Percentiles rank a stretch among this genome's conserved stretches.
phyloP scores from a whole-genome alignment of 2,888 invertebrate genomes.

The Acanthacorydalis orientalis region DNA sequence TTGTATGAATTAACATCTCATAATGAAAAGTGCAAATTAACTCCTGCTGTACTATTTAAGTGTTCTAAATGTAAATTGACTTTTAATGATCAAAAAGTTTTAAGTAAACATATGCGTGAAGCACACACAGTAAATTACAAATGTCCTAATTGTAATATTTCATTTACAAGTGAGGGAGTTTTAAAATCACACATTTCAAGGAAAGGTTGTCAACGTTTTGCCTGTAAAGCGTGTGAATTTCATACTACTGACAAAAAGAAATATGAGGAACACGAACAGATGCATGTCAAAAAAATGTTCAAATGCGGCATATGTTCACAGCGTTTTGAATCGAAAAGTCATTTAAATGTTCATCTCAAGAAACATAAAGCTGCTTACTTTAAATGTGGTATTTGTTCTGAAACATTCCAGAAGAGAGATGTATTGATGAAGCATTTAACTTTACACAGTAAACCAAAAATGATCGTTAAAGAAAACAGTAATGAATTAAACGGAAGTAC shows the following conservation, averaged over 20 bases:
- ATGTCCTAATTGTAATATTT: slow-evolving; percentile 25
- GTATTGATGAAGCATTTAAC: slow-evolving; percentile 26
- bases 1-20: slow-evolving; percentile 26
- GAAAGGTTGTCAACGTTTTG: slow-evolving; percentile 19
- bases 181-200: slow-evolving; percentile 26
- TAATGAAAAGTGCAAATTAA: slow-evolving; percentile 22
- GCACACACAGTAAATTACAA: slow-evolving; percentile 1
- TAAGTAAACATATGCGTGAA: slow-evolving; percentile 20
- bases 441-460: slow-evolving; percentile 19
- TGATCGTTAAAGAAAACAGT: neutral
- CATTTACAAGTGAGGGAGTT: slow-evolving; percentile 23
- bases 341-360: slow-evolving; percentile 26
- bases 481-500: neutral
- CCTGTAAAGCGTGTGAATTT: slow-evolving; percentile 25
- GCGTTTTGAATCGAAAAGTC: slow-evolving; percentile 26
- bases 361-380: slow-evolving; percentile 26
- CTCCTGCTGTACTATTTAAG: neutral
- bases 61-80: slow-evolving; percentile 26
- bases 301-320: slow-evolving; percentile 27
- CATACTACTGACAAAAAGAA: slow-evolving; percentile 24
- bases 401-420: slow-evolving; percentile 25
- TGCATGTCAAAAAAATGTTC: slow-evolving; percentile 27
- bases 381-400: slow-evolving; percentile 25
- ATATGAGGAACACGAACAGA: slow-evolving; percentile 25
- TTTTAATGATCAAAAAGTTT: slow-evolving; percentile 22